Percentiles rank a stretch among this genome's conserved stretches.
Conservation (phyloP, 2,113 vertebrate genomes). For the Acanthisitta chloris region DNA sequence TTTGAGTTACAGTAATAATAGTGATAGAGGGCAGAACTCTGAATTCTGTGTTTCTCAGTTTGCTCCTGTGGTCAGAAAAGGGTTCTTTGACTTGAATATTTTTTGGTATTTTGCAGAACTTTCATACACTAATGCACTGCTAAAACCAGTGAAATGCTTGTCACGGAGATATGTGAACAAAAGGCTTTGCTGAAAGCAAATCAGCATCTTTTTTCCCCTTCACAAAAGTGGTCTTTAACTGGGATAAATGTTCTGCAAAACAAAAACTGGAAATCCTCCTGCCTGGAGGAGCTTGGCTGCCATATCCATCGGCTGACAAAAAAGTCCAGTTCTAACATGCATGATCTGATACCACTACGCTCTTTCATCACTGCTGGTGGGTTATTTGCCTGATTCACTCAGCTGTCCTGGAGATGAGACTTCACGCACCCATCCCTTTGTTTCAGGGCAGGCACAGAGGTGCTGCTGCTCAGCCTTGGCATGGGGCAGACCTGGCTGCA, state of each 20-base stretch:
- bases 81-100: background rate
- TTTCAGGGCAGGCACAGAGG: background rate
- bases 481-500: background rate
- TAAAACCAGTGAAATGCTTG: background rate
- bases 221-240: background rate
- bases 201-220: background rate
- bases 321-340: background rate
- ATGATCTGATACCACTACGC: accelerated
- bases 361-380: background rate
- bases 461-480: background rate
- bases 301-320: accelerated
- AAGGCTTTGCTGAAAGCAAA: background rate
- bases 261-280: background rate
- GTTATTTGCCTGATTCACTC: background rate
- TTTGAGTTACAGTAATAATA: background rate
- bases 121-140: background rate
- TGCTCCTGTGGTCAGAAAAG: background rate
- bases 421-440: background rate
- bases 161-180: background rate
- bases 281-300: background rate
- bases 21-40: background rate
- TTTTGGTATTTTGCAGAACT: background rate
- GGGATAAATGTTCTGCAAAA: background rate
- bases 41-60: background rate
- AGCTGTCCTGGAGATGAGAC: background rate